These are phyloP conservation scores for Stramonita haemastoma DNA, from an alignment of 2,888 invertebrate genomes.

Conservation along the genomic window DNA sequence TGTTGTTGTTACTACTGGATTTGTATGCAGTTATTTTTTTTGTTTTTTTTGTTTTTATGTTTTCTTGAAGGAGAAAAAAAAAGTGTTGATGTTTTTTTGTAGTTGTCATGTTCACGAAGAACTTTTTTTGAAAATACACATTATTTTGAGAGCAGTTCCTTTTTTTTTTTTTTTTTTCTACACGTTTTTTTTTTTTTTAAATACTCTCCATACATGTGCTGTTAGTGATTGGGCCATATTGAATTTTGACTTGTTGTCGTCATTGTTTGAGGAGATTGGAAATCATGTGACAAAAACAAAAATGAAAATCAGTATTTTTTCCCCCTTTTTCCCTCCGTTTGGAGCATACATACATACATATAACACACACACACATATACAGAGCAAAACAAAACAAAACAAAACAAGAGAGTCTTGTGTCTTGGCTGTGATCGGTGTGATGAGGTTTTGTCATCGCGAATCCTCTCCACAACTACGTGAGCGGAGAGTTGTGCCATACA, in stretches of 20 bases:
- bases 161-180: not conserved
- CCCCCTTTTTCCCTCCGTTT: not conserved
- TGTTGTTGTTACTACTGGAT: not conserved
- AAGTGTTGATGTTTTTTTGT: not conserved
- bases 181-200: too few relatives aligned
- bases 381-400: not conserved
- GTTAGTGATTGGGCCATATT: not conserved
- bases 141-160: constrained; percentile 12
- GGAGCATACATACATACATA: not conserved
- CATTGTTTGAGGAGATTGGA: not conserved
- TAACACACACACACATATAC: too few relatives aligned
- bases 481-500: constrained; percentile 11
- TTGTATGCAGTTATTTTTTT: not conserved
- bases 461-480: not conserved
- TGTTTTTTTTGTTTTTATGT: not conserved
- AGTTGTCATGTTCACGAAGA: not conserved
- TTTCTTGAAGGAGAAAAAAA: not conserved
- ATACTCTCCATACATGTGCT: not conserved
- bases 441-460: not conserved
- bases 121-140: not conserved
- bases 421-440: constrained; percentile 15
- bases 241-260: too few relatives aligned
- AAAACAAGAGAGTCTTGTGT: not conserved
- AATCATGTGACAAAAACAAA: not conserved
- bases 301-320: not conserved